These are phyloP conservation scores for Eptatretus atami DNA, from an alignment of 2,797 vertebrate genomes.

Conservation along the genomic window DNA sequence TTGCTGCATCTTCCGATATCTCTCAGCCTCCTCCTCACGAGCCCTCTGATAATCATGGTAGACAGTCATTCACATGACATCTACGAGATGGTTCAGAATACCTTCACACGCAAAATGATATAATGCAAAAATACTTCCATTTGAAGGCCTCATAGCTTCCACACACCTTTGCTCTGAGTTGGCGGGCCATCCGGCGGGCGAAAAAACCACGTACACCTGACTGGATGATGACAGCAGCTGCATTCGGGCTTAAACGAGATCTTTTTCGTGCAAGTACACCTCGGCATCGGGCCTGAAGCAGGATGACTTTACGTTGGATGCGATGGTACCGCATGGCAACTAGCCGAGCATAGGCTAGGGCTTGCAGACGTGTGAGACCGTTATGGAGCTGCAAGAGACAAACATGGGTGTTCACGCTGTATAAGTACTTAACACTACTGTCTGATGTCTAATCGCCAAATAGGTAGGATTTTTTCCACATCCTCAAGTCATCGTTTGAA, in stretches of 20 bases:
- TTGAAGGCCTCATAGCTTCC: background rate
- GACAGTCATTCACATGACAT: too few species aligned
- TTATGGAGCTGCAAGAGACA: conserved; percentile 23
- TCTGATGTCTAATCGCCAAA: too few species aligned
- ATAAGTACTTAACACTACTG: too few species aligned
- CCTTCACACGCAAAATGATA: too few species aligned
- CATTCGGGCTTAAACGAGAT: conserved; percentile 14
- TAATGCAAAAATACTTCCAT: too few species aligned
- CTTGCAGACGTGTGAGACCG: conserved; percentile 53
- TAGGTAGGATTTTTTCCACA: too few species aligned
- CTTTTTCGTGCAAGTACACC: conserved; percentile 30
- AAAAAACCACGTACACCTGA: conserved; percentile 36
- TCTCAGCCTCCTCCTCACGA: too few species aligned
- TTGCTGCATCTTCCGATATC: too few species aligned
- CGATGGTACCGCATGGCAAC: conserved; percentile 23
- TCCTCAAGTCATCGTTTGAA: too few species aligned
- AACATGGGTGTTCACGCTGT: background rate
- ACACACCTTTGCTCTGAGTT: conserved; percentile 5
- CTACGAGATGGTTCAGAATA: too few species aligned
- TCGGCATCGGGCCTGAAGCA: conserved; percentile 30
- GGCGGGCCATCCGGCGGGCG: conserved; percentile 19
- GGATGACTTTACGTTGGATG: conserved; percentile 14
- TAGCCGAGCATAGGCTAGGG: conserved; percentile 27
- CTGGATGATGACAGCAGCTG: conserved; percentile 38
- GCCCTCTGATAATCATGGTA: too few species aligned